Conservation (phyloP, 2,113 vertebrate species). For the Lophochroa leadbeateri region DNA sequence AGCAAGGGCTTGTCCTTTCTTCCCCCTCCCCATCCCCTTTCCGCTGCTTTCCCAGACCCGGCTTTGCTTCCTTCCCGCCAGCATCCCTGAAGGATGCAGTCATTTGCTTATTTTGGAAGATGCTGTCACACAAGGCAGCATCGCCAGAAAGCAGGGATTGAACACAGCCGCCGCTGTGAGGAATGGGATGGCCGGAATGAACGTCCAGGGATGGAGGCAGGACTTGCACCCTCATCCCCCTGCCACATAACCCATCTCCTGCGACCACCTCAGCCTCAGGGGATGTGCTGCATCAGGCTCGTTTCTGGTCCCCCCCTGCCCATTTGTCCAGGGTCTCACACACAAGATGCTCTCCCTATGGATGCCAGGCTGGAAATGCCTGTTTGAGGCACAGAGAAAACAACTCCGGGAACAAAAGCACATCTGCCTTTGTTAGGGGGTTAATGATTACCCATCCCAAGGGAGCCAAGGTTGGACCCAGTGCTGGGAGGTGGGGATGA, state of each 20-base stretch:
- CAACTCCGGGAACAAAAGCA: background rate
- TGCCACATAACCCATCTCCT: rapidly evolving
- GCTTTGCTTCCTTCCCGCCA: background rate
- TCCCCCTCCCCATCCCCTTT: background rate
- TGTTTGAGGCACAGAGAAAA: rapidly evolving
- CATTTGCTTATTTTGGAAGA: constrained; percentile 10
- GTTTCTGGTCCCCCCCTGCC: background rate
- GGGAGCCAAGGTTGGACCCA: background rate
- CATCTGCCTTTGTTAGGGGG: background rate
- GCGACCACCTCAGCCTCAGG: rapidly evolving
- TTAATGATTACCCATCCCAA: background rate
- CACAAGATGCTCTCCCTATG: rapidly evolving
- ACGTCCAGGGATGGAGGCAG: background rate
- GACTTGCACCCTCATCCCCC: background rate
- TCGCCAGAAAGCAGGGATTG: background rate
- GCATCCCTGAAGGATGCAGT: background rate
- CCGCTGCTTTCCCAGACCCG: background rate
- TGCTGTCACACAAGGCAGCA: background rate
- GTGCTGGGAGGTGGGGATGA: rapidly evolving
- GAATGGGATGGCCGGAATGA: background rate
- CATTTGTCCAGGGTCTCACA: rapidly evolving
- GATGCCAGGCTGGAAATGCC: background rate
- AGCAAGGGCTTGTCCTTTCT: background rate
- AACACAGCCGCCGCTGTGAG: rapidly evolving
- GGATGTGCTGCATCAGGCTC: background rate